A percentile compares a stretch with the other conserved stretches of the same genome.
Conservation (phyloP, 1,140 invertebrate genomes). For the Leptinotarsa defecta region DNA sequence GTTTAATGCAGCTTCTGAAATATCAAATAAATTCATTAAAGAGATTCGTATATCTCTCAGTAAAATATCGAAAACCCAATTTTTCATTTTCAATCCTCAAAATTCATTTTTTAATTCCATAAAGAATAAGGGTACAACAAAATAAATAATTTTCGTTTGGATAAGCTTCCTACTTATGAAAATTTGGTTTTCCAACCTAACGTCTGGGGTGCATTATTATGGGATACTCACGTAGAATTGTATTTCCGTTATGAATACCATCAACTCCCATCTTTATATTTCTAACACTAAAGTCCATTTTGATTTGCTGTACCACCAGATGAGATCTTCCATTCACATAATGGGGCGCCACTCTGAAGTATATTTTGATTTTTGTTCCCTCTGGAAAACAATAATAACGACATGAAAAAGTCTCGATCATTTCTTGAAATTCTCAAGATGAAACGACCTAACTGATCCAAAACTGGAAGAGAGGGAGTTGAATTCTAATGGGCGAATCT, state of each 20-base stretch:
- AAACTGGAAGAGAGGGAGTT: no score
- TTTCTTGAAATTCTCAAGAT: neutral
- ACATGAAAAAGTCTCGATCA: neutral
- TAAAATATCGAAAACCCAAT: no score
- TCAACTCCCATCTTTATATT: conserved; percentile 82
- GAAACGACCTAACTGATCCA: neutral
- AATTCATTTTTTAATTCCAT: no score
- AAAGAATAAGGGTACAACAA: no score
- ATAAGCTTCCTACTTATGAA: no score
- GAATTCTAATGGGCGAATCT: no score
- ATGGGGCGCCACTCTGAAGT: conserved; percentile 71
- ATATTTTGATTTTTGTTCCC: conserved; percentile 80
- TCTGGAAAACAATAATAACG: conserved; percentile 60
- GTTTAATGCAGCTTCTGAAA: conserved; percentile 78
- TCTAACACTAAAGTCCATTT: conserved; percentile 80
- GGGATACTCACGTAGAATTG: conserved; percentile 71
- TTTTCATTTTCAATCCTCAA: no score
- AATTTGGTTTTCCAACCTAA: no score
- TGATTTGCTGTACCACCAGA: conserved; percentile 71
- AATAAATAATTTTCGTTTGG: no score
- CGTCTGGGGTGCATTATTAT: no score
- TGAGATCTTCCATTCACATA: conserved; percentile 65
- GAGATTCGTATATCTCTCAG: no score
- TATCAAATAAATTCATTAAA: neutral
- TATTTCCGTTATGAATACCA: conserved; percentile 77